These are phyloP conservation scores for Porites australiensis DNA, from an alignment of 64 coral and sea anemone species.

Conservation along the genomic window DNA sequence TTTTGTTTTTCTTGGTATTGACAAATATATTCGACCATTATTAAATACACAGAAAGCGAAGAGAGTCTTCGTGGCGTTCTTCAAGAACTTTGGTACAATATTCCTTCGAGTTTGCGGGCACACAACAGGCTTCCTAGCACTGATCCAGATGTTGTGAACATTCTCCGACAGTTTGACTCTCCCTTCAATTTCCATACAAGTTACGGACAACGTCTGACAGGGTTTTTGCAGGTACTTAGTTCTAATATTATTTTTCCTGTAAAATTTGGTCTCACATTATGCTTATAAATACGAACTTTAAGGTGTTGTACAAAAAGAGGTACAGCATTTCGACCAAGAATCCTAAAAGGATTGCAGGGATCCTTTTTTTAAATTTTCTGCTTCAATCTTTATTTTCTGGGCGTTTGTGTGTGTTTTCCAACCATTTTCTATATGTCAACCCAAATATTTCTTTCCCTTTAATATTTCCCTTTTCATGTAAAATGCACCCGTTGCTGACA, in stretches of 20 bases:
- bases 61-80: constrained; percentile 24
- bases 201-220: constrained; percentile 51
- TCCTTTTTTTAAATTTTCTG: too few species aligned
- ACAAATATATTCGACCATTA: background rate
- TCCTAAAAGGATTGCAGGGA: too few species aligned
- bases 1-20: too few species aligned
- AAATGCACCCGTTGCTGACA: too few species aligned
- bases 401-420: too few species aligned
- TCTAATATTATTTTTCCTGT: background rate
- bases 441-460: too few species aligned
- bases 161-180: constrained; percentile 49
- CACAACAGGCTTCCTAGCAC: constrained; percentile 32
- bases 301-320: too few species aligned
- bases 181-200: background rate
- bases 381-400: too few species aligned
- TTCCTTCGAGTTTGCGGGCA: constrained; percentile 30
- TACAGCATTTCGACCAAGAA: too few species aligned
- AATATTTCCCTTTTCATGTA: too few species aligned
- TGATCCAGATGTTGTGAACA: constrained; percentile 5
- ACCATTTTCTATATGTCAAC: too few species aligned
- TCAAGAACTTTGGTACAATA: constrained; percentile 61
- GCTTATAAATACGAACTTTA: background rate
- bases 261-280: background rate
- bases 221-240: constrained; percentile 31
- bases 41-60: background rate